These are phyloP conservation scores for Drosophila kurseongensis DNA, from an alignment of 1,140 invertebrate genomes.

Conservation along the genomic window DNA sequence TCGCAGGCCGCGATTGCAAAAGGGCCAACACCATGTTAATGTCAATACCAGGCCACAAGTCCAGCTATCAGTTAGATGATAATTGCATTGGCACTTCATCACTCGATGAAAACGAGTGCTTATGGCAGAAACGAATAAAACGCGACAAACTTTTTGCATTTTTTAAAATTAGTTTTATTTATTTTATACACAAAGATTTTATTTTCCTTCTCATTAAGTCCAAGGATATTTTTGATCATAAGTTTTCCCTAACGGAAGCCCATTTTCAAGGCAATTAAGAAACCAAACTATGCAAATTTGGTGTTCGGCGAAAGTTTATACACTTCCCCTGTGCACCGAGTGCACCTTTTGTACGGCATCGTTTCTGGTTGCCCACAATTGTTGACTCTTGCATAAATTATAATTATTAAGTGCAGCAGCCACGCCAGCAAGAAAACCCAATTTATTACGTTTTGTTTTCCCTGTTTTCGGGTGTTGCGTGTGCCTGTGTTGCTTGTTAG, in stretches of 20 bases:
- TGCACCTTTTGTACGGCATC: slow-evolving; percentile 20
- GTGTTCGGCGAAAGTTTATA: slow-evolving; percentile 25
- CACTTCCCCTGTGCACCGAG: not conserved
- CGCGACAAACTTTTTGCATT: no score
- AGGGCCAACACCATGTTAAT: slow-evolving; percentile 18
- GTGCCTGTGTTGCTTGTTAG: slow-evolving; percentile 16
- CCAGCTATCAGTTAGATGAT: slow-evolving; percentile 21
- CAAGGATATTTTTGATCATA: not conserved
- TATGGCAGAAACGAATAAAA: not conserved
- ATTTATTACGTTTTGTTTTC: slow-evolving; percentile 46
- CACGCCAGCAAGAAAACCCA: slow-evolving; percentile 30
- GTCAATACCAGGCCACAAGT: not conserved
- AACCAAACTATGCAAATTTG: slow-evolving; percentile 32
- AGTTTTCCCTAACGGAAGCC: slow-evolving; percentile 13
- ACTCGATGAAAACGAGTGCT: not conserved
- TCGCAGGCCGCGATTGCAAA: slow-evolving; percentile 12
- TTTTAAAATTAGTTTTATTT: no score
- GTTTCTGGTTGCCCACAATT: slow-evolving; percentile 33
- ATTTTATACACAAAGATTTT: no score
- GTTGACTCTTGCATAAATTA: slow-evolving; percentile 65
- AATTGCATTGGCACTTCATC: slow-evolving; percentile 33
- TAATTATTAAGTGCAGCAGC: slow-evolving; percentile 61
- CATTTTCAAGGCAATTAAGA: slow-evolving; percentile 27
- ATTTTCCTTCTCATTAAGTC: not conserved
- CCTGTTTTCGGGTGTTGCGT: not conserved